These are phyloP conservation scores for Bimastos eiseni DNA, from an alignment of 2,888 invertebrate genomes.

Conservation along the genomic window DNA sequence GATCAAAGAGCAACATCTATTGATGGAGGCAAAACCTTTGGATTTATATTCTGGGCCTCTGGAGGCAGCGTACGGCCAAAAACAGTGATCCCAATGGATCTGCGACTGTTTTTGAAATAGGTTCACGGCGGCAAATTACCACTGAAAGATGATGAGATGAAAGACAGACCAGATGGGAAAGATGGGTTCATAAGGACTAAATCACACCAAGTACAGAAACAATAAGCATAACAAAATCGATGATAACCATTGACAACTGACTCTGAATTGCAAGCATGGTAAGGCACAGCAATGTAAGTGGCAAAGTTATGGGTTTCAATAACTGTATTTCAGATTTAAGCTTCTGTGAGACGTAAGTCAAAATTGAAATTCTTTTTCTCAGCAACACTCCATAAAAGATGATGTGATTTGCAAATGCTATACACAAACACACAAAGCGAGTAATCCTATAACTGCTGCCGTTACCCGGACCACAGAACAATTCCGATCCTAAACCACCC, in stretches of 20 bases:
- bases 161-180: slow-evolving; percentile 6
- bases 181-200: background rate
- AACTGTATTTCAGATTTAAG: background rate
- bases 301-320: background rate
- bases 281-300: too few species aligned
- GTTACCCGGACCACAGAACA: background rate
- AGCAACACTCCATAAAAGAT: background rate
- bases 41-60: background rate
- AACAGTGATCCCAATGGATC: background rate
- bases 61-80: background rate
- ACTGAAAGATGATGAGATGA: background rate
- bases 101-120: background rate
- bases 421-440: background rate
- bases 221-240: background rate
- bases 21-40: background rate
- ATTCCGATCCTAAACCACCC: background rate
- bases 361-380: background rate
- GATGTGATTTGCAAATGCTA: background rate
- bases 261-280: background rate
- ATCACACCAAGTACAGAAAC: background rate
- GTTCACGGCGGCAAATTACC: background rate
- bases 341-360: background rate
- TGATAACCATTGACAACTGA: background rate
- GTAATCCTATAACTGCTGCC: background rate
- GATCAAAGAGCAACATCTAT: background rate